phyloP scores from a whole-genome alignment of 92 coral and sea anemone genomes.

The Chrysogorgia sp. region DNA sequence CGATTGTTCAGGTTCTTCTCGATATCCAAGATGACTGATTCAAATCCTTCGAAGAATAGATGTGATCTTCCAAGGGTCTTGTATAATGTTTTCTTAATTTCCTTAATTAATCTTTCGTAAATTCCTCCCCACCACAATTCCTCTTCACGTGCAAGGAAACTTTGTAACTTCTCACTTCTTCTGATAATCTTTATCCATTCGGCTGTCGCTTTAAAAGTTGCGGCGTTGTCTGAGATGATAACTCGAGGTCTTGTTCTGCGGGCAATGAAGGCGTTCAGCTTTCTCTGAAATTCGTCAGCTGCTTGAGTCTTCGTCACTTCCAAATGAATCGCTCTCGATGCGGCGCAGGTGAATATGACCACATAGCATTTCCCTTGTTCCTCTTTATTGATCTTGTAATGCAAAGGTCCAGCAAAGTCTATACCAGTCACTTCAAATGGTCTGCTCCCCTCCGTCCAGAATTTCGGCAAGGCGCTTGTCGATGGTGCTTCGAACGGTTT shows the following conservation, averaged over 20 bases:
- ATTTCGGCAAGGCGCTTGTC: conserved; percentile 33
- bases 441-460: conserved; percentile 45
- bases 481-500: conserved; percentile 32
- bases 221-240: conserved; percentile 42
- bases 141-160: conserved; percentile 41
- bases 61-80: conserved; percentile 54
- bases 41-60: conserved; percentile 40
- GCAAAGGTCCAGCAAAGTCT: conserved; percentile 66
- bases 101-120: conserved; percentile 43
- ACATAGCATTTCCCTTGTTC: conserved; percentile 64
- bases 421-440: conserved; percentile 63
- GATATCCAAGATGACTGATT: conserved; percentile 53
- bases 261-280: conserved; percentile 45
- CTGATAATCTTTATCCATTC: conserved; percentile 44
- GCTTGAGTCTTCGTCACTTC: conserved; percentile 70
- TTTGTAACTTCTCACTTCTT: conserved; percentile 46
- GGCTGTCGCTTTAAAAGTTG: conserved; percentile 47
- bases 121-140: conserved; percentile 57
- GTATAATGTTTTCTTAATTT: conserved; percentile 47
- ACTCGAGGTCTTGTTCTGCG: conserved; percentile 36
- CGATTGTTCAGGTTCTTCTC: conserved; percentile 55
- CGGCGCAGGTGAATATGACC: conserved; percentile 52
- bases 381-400: conserved; percentile 61
- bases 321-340: conserved; percentile 58
- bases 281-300: conserved; percentile 72